Percentiles rank a stretch among this genome's conserved stretches.
phyloP scores from a whole-genome alignment of 1,140 invertebrate species.

The Drosophila orena region DNA sequence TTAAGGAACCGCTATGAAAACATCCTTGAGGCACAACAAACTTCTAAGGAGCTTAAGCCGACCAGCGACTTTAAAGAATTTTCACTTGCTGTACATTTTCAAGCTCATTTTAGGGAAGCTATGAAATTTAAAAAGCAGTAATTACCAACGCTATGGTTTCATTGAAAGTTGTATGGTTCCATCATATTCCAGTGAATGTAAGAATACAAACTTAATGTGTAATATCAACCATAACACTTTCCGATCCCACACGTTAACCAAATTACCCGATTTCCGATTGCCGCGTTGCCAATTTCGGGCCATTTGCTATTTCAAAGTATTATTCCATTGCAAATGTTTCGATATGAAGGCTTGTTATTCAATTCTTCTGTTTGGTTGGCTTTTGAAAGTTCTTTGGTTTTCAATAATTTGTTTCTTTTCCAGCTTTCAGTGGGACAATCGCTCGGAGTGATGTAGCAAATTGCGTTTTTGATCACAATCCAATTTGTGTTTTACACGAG shows the following conservation, averaged over 20 bases:
- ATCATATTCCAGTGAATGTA: no score
- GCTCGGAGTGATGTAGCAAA: not conserved
- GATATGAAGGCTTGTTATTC: not conserved
- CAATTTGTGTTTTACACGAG: conserved; percentile 1
- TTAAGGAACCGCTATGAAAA: conserved; percentile 33
- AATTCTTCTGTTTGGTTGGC: not conserved
- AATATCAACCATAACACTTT: no score
- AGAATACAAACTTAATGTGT: no score
- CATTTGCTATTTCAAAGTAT: not conserved
- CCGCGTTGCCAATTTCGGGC: not conserved
- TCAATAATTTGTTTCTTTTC: not conserved
- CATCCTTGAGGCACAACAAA: conserved; percentile 19
- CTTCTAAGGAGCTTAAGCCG: not conserved
- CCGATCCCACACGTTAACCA: not conserved
- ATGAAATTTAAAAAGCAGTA: no score
- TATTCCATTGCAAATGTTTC: not conserved
- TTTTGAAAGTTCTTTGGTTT: not conserved
- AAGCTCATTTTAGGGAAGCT: not conserved
- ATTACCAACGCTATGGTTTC: no score
- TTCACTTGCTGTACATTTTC: not conserved
- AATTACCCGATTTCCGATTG: not conserved
- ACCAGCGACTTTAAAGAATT: conserved; percentile 8
- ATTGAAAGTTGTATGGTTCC: no score
- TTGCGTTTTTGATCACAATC: not conserved
- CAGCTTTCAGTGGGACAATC: not conserved